Evolutionary conservation across 2,113 vertebrate species (phyloP).

Genomic region (Phoenicopterus ruber): DNA sequence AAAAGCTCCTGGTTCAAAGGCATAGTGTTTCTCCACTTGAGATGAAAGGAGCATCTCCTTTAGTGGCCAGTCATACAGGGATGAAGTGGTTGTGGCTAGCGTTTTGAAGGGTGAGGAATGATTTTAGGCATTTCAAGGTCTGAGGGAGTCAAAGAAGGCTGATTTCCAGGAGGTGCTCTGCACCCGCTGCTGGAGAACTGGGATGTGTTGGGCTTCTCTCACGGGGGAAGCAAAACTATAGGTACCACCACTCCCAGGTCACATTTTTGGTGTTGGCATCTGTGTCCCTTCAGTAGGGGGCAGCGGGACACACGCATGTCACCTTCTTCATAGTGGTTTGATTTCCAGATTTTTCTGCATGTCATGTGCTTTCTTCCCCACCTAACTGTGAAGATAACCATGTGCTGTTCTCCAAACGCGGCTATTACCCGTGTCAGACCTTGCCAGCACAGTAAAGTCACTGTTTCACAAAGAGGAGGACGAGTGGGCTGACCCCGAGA

Average conservation of each 20-base stretch:
- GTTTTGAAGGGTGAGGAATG: background rate
- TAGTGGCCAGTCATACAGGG: background rate
- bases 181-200: background rate
- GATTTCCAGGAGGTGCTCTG: background rate
- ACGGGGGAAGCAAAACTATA: background rate
- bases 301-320: background rate
- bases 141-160: background rate
- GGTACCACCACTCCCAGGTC: background rate
- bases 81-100: background rate
- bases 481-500: fast-evolving
- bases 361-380: background rate
- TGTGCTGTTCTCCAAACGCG: background rate
- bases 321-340: background rate
- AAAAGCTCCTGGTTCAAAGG: background rate
- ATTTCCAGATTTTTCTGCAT: background rate
- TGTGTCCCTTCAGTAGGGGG: background rate
- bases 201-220: background rate
- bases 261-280: background rate
- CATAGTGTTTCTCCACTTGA: background rate
- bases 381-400: background rate
- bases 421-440: background rate
- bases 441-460: too few species aligned
- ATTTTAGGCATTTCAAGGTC: background rate
- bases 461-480: too few species aligned
- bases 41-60: background rate